These are phyloP conservation scores for Xestia c-nigrum DNA, from an alignment of 2,888 invertebrate genomes.

Conservation along the genomic window DNA sequence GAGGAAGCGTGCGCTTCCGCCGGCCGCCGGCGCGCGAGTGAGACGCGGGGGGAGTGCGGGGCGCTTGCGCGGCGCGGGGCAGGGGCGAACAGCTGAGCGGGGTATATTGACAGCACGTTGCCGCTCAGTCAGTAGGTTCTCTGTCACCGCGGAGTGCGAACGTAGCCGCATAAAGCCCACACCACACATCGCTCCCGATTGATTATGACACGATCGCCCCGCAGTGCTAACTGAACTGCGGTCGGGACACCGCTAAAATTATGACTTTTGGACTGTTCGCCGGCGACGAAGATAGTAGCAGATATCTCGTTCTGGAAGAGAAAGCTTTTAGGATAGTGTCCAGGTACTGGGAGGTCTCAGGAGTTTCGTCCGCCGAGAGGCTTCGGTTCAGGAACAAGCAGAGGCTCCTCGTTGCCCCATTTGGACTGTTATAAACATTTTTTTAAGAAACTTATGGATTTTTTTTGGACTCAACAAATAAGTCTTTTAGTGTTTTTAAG, in stretches of 20 bases:
- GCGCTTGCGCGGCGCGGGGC: conserved; percentile 81
- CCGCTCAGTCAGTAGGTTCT: conserved; percentile 90
- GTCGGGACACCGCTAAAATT: conserved; percentile 88
- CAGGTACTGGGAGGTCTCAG: conserved; percentile 88
- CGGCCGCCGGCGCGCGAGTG: conserved; percentile 72
- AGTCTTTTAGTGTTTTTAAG: conserved; percentile 81
- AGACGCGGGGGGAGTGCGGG: conserved; percentile 76
- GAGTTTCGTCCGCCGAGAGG: conserved; percentile 85
- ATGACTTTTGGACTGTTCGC: conserved; percentile 90
- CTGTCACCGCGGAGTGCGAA: conserved; percentile 86
- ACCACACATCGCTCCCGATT: conserved; percentile 74
- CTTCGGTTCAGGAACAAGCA: conserved; percentile 82
- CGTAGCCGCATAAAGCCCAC: conserved; percentile 82
- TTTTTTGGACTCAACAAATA: conserved; percentile 79
- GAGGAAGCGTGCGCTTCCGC: conserved; percentile 60
- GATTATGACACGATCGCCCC: conserved; percentile 88
- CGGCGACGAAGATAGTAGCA: conserved; percentile 87
- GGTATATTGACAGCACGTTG: conserved; percentile 91
- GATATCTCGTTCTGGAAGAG: conserved; percentile 86
- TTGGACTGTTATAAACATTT: conserved; percentile 84
- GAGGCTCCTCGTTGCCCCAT: conserved; percentile 79
- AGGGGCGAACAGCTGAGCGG: conserved; percentile 91
- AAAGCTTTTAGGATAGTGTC: conserved; percentile 88
- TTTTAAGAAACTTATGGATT: conserved; percentile 69
- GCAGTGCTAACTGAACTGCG: conserved; percentile 87